Percentiles rank a stretch among this genome's conserved stretches.
Evolutionary conservation across 2,113 vertebrate genomes (phyloP).

Genomic region (Dascyllus trimaculatus): DNA sequence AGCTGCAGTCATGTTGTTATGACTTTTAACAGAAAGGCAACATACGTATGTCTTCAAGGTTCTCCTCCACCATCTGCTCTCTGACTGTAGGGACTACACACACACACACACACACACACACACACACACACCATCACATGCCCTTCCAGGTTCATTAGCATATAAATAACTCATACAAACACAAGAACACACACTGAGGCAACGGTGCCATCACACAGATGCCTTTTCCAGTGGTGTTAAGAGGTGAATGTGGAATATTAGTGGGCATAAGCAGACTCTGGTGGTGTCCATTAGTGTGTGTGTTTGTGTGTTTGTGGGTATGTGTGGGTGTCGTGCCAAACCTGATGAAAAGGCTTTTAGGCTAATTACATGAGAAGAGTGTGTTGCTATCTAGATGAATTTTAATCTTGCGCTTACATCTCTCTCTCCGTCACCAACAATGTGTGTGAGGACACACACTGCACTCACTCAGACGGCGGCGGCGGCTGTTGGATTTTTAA

Average conservation of each 20-base stretch:
- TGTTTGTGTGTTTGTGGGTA: constrained; percentile 9
- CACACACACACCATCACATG: constrained; percentile 27
- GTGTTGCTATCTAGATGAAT: constrained; percentile 56
- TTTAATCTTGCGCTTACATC: constrained; percentile 43
- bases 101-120: constrained; percentile 26
- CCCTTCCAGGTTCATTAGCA: constrained; percentile 69
- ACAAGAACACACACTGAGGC: constrained; percentile 53
- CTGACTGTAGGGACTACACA: constrained; percentile 4
- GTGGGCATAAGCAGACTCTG: constrained; percentile 32
- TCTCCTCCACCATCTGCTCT: constrained; percentile 58
- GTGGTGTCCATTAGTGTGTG: constrained; percentile 4
- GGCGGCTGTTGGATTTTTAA: constrained; percentile 27
- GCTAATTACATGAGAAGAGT: constrained; percentile 72
- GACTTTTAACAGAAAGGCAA: constrained; percentile 43
- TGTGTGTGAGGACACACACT: constrained; percentile 22
- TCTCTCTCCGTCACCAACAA: background rate
- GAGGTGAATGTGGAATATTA: constrained; percentile 56
- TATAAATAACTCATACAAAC: constrained; percentile 75
- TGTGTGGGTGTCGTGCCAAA: constrained; percentile 25
- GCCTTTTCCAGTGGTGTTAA: constrained; percentile 51
- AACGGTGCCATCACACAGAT: constrained; percentile 45
- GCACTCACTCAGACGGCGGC: background rate
- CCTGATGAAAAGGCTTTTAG: constrained; percentile 79
- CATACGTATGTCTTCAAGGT: constrained; percentile 44
- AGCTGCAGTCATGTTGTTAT: constrained; percentile 21